These are phyloP conservation scores for Chromoteleia sp. DNA, from an alignment of 2,888 invertebrate genomes.

Conservation along the genomic window DNA sequence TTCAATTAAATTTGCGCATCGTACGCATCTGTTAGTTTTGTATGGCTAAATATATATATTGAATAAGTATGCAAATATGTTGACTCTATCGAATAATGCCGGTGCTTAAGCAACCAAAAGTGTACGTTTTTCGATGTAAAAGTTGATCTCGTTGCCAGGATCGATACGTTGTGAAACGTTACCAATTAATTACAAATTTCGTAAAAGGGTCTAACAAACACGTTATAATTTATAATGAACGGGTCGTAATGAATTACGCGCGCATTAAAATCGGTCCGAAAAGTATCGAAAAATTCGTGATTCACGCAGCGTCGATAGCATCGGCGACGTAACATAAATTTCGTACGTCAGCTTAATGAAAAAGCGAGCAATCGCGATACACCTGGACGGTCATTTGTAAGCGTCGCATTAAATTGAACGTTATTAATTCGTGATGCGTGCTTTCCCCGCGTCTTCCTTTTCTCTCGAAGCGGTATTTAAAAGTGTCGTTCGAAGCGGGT, in stretches of 20 bases:
- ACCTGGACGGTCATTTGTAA: constrained; percentile 69
- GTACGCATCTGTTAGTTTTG: too few species aligned
- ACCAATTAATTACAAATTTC: constrained; percentile 31
- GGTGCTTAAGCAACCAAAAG: too few species aligned
- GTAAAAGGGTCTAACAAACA: constrained; percentile 17
- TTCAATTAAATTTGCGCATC: too few species aligned
- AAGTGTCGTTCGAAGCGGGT: constrained; percentile 52
- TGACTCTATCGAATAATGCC: too few species aligned
- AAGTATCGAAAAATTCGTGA: constrained; percentile 61
- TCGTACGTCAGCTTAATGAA: constrained; percentile 67
- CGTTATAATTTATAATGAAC: constrained; percentile 28
- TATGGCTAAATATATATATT: too few species aligned
- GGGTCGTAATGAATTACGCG: constrained; percentile 30
- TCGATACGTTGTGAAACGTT: constrained; percentile 11
- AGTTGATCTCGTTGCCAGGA: not conserved
- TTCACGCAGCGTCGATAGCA: constrained; percentile 63
- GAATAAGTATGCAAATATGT: too few species aligned
- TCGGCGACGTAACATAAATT: constrained; percentile 66
- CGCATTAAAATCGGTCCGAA: constrained; percentile 42
- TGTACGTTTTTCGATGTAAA: too few species aligned
- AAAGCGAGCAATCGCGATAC: constrained; percentile 68
- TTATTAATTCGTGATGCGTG: constrained; percentile 65
- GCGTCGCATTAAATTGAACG: constrained; percentile 67
- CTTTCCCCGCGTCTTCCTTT: constrained; percentile 58
- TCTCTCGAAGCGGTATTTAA: constrained; percentile 60